Percentiles rank a stretch among this genome's conserved stretches.
Conservation (phyloP, 2,797 vertebrate species). For the Pseudochirops cupreus region DNA sequence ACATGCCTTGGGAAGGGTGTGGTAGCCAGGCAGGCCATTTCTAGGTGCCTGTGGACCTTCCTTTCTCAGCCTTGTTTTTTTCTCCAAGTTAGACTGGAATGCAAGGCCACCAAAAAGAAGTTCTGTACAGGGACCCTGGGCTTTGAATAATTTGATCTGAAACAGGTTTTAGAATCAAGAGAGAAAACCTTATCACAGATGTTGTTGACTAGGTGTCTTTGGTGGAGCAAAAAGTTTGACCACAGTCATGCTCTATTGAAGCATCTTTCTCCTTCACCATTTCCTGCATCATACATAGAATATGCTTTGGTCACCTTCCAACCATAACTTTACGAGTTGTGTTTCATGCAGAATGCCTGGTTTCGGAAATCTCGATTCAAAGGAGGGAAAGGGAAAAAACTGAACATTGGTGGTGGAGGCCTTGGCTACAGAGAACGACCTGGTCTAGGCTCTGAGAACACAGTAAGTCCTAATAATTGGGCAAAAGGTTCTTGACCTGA, state of each 20-base stretch:
- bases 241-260: not conserved
- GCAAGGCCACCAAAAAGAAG: conserved; percentile 15
- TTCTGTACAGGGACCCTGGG: not conserved
- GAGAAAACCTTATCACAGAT: conserved; percentile 28
- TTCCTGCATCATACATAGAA: not conserved
- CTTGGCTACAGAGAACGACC: conserved; percentile 97
- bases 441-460: conserved; percentile 94
- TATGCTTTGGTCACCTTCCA: not conserved
- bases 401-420: conserved; percentile 97
- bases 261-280: conserved; percentile 17
- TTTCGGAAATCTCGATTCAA: conserved; percentile 99
- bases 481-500: not conserved
- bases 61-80: not conserved
- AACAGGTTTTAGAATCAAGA: not conserved
- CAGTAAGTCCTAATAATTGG: conserved; percentile 87
- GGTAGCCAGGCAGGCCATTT: conserved; percentile 1
- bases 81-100: not conserved
- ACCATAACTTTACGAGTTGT: conserved; percentile 56
- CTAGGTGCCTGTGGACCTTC: not conserved
- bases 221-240: conserved; percentile 18
- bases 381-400: conserved; percentile 95
- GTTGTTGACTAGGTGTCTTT: conserved; percentile 13
- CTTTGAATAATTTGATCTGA: not conserved
- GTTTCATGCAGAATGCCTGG: conserved; percentile 93
- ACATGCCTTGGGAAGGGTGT: conserved; percentile 43